These are phyloP conservation scores for Halictus quadricinctus DNA, from an alignment of 2,888 invertebrate genomes.

Conservation along the genomic window DNA sequence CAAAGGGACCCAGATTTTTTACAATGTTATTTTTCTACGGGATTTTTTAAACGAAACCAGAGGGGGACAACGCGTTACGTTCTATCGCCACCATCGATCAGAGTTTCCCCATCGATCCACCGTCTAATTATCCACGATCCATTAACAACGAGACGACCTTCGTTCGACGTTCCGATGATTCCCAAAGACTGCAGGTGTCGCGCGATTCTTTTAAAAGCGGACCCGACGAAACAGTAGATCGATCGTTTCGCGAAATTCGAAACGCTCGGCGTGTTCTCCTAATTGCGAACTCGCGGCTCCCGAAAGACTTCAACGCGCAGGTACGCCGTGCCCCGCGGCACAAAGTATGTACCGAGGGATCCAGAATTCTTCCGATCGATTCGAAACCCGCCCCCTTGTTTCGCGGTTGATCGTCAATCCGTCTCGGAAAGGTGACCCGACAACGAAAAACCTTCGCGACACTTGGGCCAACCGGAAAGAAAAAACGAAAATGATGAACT, in stretches of 20 bases:
- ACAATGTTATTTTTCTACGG: constrained; percentile 64
- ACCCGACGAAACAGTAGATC: neutral
- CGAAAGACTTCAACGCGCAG: constrained; percentile 51
- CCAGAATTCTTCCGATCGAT: constrained; percentile 24
- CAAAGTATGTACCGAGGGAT: constrained; percentile 26
- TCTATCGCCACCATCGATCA: constrained; percentile 33
- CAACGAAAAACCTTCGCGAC: neutral
- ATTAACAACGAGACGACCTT: constrained; percentile 15
- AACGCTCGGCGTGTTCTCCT: neutral
- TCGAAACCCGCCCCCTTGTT: neutral
- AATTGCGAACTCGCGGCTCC: constrained; percentile 12
- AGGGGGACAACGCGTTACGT: constrained; percentile 32
- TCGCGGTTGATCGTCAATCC: constrained; percentile 11
- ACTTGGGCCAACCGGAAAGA: neutral
- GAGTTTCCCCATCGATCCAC: constrained; percentile 39
- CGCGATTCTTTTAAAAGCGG: neutral
- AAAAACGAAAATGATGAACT: neutral
- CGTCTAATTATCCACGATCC: constrained; percentile 20
- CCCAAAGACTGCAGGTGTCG: neutral
- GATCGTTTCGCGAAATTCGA: neutral
- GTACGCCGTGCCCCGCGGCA: constrained; percentile 17
- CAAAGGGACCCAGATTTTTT: constrained; percentile 64
- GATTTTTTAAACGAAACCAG: constrained; percentile 44
- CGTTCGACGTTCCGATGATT: constrained; percentile 10
- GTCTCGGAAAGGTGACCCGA: neutral